Base-by-base conservation (phyloP, 37 sponge, comb jelly and placozoan species). In the Cliona cf. orientalis region DNA sequence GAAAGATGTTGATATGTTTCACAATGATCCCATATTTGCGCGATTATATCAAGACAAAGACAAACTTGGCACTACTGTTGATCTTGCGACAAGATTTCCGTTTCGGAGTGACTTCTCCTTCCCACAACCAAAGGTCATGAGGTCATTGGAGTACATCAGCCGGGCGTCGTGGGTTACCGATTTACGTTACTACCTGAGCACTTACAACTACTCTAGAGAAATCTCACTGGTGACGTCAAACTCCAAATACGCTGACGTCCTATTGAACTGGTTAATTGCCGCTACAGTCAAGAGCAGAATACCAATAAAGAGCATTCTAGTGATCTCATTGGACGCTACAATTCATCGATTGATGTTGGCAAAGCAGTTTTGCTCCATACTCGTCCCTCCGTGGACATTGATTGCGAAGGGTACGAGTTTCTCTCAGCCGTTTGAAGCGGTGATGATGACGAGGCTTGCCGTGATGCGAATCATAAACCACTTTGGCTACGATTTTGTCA, bases 241-340 rank as follows among this genome's bases (percentile, higher is more conserved):
- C 31, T 31, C 37, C 9, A 39, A 36, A 12, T 81, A 81, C 39
- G 19, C 19, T 5, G 88, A 87, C 1, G 74, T 81, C 3, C 57
- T 81, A 17, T 34, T 87, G 2, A 87, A 87, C 46, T 87, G 88
- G 88, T 31, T 87, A 32, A 60, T 73, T 12, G 67, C 81, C 34
- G 76, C 70, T 0, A n/a, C 38, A 5, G 46, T 75, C 6, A n/a
- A 36, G 12, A n/a, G 63, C 34, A 22, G 31, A 5, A 35, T 75
- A 26, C 43, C 76, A 3, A 40, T 69, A 9, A 28, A 68, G 35
- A 46, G 26, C 19, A 67, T 87, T 2, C 59, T 87, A 19, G 62
- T 87, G 3, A 34, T 87, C 12, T 74, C 88, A 58, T 3, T 81
- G n/a, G 88, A 87, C 43, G 29, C 58, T 19, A 33, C 7, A 6